Evolutionary conservation across 1,140 invertebrate species (phyloP).

Genomic region (Microplitis mediator): DNA sequence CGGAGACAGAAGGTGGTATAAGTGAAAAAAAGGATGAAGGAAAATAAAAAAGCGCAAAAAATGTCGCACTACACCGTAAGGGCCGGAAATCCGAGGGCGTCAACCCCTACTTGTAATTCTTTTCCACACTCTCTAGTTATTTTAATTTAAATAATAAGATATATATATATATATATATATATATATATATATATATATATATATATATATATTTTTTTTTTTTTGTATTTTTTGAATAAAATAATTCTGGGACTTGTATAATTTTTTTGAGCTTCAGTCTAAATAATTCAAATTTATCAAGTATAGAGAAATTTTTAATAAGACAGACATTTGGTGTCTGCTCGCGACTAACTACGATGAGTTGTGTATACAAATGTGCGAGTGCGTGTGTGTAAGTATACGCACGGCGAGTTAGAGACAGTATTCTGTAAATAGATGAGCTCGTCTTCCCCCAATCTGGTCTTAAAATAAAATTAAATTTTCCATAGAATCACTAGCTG

Average conservation of each 20-base stretch:
- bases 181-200: slow-evolving; percentile 54
- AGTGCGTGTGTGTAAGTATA: background rate
- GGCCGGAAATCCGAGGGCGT: slow-evolving; percentile 59
- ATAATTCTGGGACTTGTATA: background rate
- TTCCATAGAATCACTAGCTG: slow-evolving; percentile 24
- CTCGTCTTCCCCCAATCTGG: slow-evolving; percentile 45
- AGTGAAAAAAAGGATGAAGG: slow-evolving; percentile 10
- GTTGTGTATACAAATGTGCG: background rate
- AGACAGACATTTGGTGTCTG: slow-evolving; percentile 3
- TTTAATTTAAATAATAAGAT: slow-evolving; percentile 51
- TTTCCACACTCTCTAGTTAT: slow-evolving; percentile 29
- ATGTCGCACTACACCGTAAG: slow-evolving; percentile 31
- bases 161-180: slow-evolving; percentile 55
- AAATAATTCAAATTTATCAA: background rate
- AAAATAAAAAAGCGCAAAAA: slow-evolving; percentile 13
- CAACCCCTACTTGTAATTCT: slow-evolving; percentile 49
- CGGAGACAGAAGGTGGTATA: slow-evolving; percentile 33
- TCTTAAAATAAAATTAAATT: slow-evolving; percentile 51
- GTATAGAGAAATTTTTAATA: background rate
- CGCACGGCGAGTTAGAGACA: slow-evolving; percentile 41
- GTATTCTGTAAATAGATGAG: slow-evolving; percentile 57
- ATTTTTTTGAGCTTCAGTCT: background rate
- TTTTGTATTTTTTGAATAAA: slow-evolving; percentile 32
- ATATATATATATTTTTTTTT: slow-evolving; percentile 54
- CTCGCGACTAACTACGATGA: background rate